phyloP scores from a whole-genome alignment of 2,797 vertebrate genomes.

The Acrocephalus scirpaceus region DNA sequence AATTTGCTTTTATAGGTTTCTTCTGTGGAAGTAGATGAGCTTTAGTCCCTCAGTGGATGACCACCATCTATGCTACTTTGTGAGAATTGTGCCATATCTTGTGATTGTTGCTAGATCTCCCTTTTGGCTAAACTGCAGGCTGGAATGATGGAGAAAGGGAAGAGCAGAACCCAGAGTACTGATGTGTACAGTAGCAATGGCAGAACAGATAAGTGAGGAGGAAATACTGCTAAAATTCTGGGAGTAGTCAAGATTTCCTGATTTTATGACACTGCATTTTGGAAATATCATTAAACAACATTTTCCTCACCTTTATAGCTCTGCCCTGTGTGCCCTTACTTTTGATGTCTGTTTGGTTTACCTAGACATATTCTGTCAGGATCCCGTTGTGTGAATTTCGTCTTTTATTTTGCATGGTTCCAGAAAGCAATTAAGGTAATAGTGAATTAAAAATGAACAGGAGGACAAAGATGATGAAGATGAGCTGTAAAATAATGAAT shows the following conservation, averaged over 20 bases:
- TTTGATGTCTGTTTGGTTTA: not conserved
- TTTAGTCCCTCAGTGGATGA: accelerated
- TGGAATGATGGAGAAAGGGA: constrained; percentile 50
- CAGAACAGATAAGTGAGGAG: constrained; percentile 27
- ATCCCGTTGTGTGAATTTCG: not conserved
- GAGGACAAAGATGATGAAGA: not conserved
- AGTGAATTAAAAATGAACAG: not conserved
- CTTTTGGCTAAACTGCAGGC: constrained; percentile 61
- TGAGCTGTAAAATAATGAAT: not conserved
- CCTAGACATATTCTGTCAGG: not conserved
- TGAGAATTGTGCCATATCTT: not conserved
- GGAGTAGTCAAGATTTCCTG: constrained; percentile 49
- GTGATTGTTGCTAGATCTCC: not conserved
- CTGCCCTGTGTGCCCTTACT: not conserved
- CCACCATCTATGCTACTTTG: accelerated
- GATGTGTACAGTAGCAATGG: not conserved
- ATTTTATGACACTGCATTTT: constrained; percentile 65
- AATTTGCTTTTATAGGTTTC: not conserved
- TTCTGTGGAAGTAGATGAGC: not conserved
- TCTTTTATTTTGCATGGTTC: constrained; percentile 28
- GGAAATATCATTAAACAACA: constrained; percentile 24
- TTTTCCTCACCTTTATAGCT: constrained; percentile 29
- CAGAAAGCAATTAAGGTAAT: constrained; percentile 2
- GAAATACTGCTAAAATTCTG: constrained; percentile 72
- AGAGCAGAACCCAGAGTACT: not conserved